Evolutionary conservation across 2,113 vertebrate species (phyloP).

Genomic region (Sebastes schlegelii): DNA sequence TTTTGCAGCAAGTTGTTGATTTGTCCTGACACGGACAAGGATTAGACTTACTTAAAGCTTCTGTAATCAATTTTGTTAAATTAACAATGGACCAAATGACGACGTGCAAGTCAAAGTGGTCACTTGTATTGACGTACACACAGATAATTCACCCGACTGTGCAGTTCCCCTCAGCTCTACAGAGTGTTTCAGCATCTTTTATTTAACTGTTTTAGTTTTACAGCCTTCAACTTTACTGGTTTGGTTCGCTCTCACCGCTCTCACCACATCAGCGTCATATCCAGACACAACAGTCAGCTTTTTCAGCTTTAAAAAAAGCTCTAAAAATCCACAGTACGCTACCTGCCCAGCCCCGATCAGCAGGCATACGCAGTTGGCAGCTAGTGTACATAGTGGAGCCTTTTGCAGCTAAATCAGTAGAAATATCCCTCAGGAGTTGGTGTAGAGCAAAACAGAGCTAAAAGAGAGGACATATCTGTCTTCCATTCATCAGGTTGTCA

Average conservation of each 20-base stretch:
- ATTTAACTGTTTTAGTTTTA: background rate
- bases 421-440: background rate
- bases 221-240: background rate
- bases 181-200: no score
- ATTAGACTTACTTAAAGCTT: background rate
- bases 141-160: background rate
- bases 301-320: background rate
- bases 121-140: background rate
- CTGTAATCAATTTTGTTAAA: background rate
- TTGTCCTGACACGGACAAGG: background rate
- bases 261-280: background rate
- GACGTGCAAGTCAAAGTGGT: background rate
- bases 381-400: background rate
- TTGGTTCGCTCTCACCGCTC: background rate
- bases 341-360: no score
- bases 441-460: background rate
- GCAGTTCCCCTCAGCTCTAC: background rate
- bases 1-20: background rate
- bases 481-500: background rate
- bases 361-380: background rate
- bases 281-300: background rate
- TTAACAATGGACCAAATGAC: background rate
- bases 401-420: background rate
- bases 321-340: background rate
- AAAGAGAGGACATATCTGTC: background rate